A percentile compares a stretch with the other conserved stretches of the same genome.
Evolutionary conservation across 2,888 invertebrate species (phyloP).

Genomic region (Pterostichus madidus): DNA sequence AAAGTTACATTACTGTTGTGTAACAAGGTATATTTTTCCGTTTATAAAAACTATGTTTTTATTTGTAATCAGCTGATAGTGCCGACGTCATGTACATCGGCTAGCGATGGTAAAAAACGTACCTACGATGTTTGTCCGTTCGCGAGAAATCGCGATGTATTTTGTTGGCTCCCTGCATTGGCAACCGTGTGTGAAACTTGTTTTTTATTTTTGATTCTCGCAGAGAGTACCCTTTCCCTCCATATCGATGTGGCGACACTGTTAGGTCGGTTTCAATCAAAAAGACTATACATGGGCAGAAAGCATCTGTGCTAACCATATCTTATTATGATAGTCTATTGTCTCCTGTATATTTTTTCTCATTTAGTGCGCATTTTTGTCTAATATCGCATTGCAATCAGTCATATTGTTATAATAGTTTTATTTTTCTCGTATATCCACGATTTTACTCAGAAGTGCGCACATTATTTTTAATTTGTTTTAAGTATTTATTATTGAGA

Average conservation of each 20-base stretch:
- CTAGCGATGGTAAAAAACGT: conserved; percentile 41
- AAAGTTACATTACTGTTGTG: conserved; percentile 13
- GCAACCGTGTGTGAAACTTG: conserved; percentile 16
- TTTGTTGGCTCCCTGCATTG: conserved; percentile 6
- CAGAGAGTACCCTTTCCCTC: neutral
- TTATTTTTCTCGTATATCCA: conserved; percentile 7
- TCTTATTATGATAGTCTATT: neutral
- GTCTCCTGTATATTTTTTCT: conserved; percentile 22
- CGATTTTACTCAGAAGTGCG: conserved; percentile 28
- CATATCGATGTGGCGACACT: conserved; percentile 24
- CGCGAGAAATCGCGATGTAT: too few relatives aligned
- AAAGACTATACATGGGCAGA: neutral
- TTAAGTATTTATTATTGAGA: conserved; percentile 61
- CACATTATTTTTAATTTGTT: conserved; percentile 47
- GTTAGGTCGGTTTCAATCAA: neutral
- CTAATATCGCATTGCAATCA: neutral
- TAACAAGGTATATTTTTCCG: conserved; percentile 24
- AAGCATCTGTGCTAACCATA: conserved; percentile 38
- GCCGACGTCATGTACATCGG: conserved; percentile 19
- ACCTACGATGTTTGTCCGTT: conserved; percentile 5
- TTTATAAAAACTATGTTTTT: conserved; percentile 18
- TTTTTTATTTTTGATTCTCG: neutral
- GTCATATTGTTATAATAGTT: conserved; percentile 26
- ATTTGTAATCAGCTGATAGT: conserved; percentile 31
- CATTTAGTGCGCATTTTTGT: conserved; percentile 21